Conservation (phyloP, 2,113 vertebrate species). For the Atrichornis clamosus region DNA sequence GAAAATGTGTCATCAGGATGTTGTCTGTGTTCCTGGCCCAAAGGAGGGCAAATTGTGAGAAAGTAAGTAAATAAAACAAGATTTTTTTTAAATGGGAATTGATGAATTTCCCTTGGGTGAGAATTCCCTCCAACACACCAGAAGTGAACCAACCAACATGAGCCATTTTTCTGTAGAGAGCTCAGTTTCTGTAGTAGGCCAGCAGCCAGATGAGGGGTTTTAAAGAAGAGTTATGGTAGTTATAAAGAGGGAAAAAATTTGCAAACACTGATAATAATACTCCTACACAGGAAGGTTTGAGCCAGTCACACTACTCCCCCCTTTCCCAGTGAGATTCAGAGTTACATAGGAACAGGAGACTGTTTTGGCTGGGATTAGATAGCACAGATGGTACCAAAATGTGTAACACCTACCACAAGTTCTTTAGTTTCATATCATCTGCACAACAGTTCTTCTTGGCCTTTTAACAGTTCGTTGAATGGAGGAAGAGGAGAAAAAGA, state of each 20-base stretch:
- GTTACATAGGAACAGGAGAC: conserved; percentile 38
- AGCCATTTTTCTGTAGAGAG: conserved; percentile 18
- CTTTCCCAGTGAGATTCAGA: conserved; percentile 51
- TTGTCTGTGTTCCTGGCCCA: background rate
- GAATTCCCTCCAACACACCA: conserved; percentile 11
- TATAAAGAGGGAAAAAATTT: conserved; percentile 65
- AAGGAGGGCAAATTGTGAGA: background rate
- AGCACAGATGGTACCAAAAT: conserved; percentile 48
- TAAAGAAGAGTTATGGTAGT: conserved; percentile 66
- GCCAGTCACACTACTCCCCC: conserved; percentile 54
- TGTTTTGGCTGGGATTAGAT: conserved; percentile 57
- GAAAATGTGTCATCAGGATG: conserved; percentile 31
- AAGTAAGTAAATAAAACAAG: background rate
- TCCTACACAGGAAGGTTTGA: conserved; percentile 59
- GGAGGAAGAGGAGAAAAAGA: conserved; percentile 44
- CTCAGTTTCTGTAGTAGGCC: conserved; percentile 49
- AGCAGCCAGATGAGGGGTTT: conserved; percentile 71
- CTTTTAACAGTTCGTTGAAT: conserved; percentile 39
- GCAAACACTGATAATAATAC: conserved; percentile 69
- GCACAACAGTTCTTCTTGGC: conserved; percentile 34
- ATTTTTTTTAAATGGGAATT: background rate
- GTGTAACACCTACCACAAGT: conserved; percentile 45
- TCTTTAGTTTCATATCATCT: conserved; percentile 49
- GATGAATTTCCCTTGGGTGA: background rate
- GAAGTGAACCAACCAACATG: background rate